Percentiles rank a stretch among this genome's conserved stretches.
Evolutionary conservation across 2,888 invertebrate genomes (phyloP).

Genomic region (Diarsia brunnea): DNA sequence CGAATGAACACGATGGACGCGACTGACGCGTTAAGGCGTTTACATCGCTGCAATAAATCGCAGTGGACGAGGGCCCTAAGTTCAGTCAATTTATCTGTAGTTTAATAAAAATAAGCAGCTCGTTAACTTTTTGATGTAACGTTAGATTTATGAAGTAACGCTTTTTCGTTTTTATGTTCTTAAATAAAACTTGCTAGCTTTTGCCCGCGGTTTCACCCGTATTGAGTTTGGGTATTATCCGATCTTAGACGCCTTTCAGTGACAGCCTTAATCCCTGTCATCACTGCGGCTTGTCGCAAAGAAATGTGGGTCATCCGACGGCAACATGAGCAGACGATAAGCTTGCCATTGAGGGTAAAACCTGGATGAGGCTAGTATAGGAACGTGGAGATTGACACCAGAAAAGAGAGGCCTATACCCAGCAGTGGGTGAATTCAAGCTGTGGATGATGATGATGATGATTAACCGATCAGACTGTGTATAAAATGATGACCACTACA

Average conservation of each 20-base stretch:
- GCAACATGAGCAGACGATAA: no score
- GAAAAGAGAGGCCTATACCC: no score
- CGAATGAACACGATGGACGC: no score
- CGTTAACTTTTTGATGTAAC: conserved; percentile 28
- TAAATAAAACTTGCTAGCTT: neutral
- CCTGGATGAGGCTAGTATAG: no score
- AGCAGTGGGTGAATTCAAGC: no score
- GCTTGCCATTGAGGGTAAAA: no score
- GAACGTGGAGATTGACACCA: no score
- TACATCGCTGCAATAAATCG: neutral
- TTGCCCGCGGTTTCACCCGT: neutral
- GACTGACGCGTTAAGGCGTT: no score
- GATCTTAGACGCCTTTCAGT: neutral
- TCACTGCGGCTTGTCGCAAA: no score
- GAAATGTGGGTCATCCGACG: no score
- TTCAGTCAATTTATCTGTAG: conserved; percentile 6
- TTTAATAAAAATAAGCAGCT: conserved; percentile 26
- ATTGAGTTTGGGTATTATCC: neutral
- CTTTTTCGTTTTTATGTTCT: conserved; percentile 8
- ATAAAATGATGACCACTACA: neutral
- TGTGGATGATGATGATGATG: no score
- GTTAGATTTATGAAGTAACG: neutral
- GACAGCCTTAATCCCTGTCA: no score
- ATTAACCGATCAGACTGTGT: neutral
- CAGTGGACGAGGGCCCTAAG: neutral